phyloP scores from a whole-genome alignment of 2,888 invertebrate genomes.

The Coelogynopora nodosa region DNA sequence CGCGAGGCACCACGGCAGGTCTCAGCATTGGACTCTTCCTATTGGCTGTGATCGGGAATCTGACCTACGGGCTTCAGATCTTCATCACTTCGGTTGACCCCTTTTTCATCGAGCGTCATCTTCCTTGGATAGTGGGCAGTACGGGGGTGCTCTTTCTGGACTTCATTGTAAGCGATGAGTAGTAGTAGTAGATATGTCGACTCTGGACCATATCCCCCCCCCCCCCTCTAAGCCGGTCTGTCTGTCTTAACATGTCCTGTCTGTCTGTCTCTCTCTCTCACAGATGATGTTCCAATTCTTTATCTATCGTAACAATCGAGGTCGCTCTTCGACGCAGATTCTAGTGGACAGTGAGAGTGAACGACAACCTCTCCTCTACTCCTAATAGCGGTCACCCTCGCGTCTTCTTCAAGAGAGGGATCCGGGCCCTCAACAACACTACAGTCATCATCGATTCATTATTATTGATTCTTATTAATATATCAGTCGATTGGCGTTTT shows the following conservation, averaged over 20 bases:
- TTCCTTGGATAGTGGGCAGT: slow-evolving; percentile 63
- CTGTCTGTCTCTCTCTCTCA: too few species aligned
- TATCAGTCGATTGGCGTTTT: too few species aligned
- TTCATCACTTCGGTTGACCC: slow-evolving; percentile 51
- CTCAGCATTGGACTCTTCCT: slow-evolving; percentile 55
- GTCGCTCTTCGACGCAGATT: background rate
- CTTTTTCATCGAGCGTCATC: slow-evolving; percentile 55
- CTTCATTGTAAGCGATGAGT: slow-evolving; percentile 57
- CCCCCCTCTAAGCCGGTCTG: too few species aligned
- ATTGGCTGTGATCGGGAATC: slow-evolving; percentile 55
- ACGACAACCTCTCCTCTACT: background rate
- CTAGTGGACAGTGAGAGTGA: background rate
- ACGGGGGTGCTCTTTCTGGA: slow-evolving; percentile 62
- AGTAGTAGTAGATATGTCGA: too few species aligned
- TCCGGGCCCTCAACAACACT: too few species aligned
- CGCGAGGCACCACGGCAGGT: slow-evolving; percentile 57
- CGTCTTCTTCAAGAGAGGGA: too few species aligned
- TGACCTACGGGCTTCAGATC: slow-evolving; percentile 60
- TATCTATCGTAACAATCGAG: slow-evolving; percentile 43
- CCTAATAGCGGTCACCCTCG: too few species aligned
- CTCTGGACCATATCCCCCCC: too few species aligned
- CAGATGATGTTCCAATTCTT: slow-evolving; percentile 48
- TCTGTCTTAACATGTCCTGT: too few species aligned
- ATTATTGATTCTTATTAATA: too few species aligned
- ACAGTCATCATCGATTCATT: too few species aligned